phyloP scores from a whole-genome alignment of 2,888 invertebrate species.

The Syrista parreyssii region DNA sequence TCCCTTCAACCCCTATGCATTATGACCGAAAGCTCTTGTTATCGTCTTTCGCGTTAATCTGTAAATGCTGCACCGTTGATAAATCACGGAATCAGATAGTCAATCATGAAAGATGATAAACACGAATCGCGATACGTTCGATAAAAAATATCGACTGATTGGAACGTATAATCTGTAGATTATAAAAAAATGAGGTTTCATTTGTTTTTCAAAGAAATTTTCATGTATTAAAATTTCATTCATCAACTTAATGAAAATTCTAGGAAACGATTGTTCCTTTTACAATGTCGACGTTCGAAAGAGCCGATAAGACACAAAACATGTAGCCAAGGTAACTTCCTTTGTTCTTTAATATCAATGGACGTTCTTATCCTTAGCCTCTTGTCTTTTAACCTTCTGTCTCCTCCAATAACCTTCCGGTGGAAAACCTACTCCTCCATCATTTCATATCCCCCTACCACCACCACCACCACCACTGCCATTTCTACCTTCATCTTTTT shows the following conservation, averaged over 20 bases:
- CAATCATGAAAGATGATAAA: background rate
- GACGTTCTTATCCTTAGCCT: conserved; percentile 2
- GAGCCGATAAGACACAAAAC: background rate
- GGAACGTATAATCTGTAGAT: too few species aligned
- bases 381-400: conserved; percentile 22
- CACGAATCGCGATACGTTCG: too few species aligned
- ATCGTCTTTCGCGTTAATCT: background rate
- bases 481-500: conserved; percentile 8
- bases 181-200: too few species aligned
- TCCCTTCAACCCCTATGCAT: background rate
- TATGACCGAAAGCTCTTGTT: background rate
- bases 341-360: background rate
- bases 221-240: too few species aligned
- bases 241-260: background rate
- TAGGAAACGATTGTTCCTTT: background rate
- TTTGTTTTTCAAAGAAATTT: too few species aligned
- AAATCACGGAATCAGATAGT: background rate
- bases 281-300: background rate
- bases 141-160: too few species aligned
- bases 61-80: background rate
- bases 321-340: background rate
- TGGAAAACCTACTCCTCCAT: conserved; percentile 1
- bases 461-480: background rate
- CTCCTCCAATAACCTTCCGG: conserved; percentile 12
- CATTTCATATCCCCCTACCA: conserved; percentile 8